Conservation (phyloP, 2,113 vertebrate species). For the Ursus arctos region DNA sequence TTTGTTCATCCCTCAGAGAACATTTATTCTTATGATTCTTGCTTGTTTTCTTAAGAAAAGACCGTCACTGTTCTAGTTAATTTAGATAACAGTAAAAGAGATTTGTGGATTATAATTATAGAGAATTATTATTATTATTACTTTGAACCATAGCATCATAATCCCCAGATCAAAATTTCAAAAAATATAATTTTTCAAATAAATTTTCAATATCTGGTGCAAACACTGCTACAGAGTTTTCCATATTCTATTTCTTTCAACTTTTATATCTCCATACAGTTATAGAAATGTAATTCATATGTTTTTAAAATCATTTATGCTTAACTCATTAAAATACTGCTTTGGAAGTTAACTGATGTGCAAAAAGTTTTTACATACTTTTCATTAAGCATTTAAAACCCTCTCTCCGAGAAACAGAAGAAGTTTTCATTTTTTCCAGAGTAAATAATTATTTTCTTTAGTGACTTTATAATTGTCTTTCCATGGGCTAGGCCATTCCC, state of each 20-base stretch:
- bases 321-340: constrained; percentile 18
- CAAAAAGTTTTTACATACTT: background rate
- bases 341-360: constrained; percentile 8
- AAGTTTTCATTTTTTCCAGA: constrained; percentile 31
- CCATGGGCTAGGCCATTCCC: background rate
- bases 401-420: constrained; percentile 11
- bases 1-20: constrained; percentile 3
- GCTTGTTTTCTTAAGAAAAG: constrained; percentile 28
- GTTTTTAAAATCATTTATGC: constrained; percentile 29
- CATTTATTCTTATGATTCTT: background rate
- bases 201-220: background rate
- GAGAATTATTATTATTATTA: background rate
- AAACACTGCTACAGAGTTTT: background rate
- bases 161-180: background rate
- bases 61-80: background rate
- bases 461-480: background rate
- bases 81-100: constrained; percentile 41
- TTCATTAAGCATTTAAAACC: constrained; percentile 47
- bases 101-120: constrained; percentile 6
- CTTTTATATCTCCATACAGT: background rate
- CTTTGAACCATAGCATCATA: background rate
- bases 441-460: constrained; percentile 27
- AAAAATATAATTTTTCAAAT: constrained; percentile 47
- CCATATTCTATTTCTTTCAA: background rate
- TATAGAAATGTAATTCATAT: constrained; percentile 15